Conservation (phyloP, 1,140 invertebrate species). For the Laupala kohalensis region DNA sequence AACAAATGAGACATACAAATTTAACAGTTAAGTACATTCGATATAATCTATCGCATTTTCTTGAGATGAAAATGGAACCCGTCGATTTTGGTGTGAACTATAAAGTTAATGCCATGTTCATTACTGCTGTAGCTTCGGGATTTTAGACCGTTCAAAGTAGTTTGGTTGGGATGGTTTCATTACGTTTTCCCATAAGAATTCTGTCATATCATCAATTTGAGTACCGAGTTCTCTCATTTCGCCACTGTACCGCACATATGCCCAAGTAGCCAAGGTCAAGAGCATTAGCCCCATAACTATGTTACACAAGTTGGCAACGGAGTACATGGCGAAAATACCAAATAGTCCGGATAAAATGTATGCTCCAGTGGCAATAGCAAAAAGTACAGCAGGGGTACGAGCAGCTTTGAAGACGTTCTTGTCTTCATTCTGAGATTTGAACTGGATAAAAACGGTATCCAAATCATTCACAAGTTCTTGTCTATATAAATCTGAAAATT, state of each 20-base stretch:
- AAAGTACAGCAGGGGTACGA: slow-evolving; percentile 83
- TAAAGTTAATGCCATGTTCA: too few species aligned
- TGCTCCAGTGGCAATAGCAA: slow-evolving; percentile 70
- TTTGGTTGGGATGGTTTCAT: too few species aligned
- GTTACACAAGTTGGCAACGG: slow-evolving; percentile 78
- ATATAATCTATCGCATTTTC: too few species aligned
- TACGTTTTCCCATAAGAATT: slow-evolving; percentile 79
- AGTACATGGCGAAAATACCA: slow-evolving; percentile 75
- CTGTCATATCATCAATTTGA: slow-evolving; percentile 71
- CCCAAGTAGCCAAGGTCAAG: slow-evolving; percentile 72
- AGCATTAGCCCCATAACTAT: slow-evolving; percentile 74
- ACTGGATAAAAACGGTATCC: slow-evolving; percentile 70
- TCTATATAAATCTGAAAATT: slow-evolving; percentile 74
- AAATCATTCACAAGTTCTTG: slow-evolving; percentile 70
- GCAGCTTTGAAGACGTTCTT: slow-evolving; percentile 97
- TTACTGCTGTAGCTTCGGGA: too few species aligned
- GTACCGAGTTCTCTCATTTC: slow-evolving; percentile 72
- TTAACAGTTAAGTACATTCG: too few species aligned
- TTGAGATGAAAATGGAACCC: too few species aligned
- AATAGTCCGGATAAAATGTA: slow-evolving; percentile 80
- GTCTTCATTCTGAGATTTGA: slow-evolving; percentile 83
- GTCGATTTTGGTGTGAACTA: too few species aligned
- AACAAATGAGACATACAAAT: too few species aligned
- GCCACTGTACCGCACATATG: slow-evolving; percentile 88
- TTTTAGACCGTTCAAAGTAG: too few species aligned